Conservation (phyloP, 1,140 invertebrate species). For the Chymomyza costata region DNA sequence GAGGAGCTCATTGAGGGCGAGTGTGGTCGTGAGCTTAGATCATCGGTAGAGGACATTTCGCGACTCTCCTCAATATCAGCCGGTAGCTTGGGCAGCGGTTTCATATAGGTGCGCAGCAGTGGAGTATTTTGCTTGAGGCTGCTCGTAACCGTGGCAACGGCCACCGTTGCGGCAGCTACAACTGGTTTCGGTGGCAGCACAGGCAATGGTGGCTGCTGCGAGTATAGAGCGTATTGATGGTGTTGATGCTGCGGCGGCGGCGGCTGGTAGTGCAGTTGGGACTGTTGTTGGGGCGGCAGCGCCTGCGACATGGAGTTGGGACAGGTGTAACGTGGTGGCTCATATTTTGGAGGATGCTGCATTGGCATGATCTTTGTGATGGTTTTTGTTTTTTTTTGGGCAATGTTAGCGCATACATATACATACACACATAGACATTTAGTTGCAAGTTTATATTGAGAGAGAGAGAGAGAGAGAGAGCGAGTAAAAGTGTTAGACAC, state of each 20-base stretch:
- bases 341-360: conserved; percentile 74
- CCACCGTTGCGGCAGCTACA: conserved; percentile 36
- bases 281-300: conserved; percentile 74
- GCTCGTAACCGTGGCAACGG: conserved; percentile 31
- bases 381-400: conserved; percentile 26
- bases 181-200: conserved; percentile 52
- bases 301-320: conserved; percentile 76
- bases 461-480: conserved; percentile 11
- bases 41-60: conserved; percentile 83
- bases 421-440: background rate
- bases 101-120: conserved; percentile 76
- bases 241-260: conserved; percentile 56
- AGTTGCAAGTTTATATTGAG: background rate
- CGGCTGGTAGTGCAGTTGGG: conserved; percentile 40
- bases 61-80: conserved; percentile 69
- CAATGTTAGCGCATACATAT: conserved; percentile 2
- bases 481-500: too few relatives aligned
- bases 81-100: conserved; percentile 78
- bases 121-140: conserved; percentile 42
- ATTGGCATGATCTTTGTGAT: conserved; percentile 66
- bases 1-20: conserved; percentile 87
- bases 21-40: conserved; percentile 85
- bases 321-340: conserved; percentile 77
- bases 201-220: conserved; percentile 64
- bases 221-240: conserved; percentile 76